These are phyloP conservation scores for Magallana ariakensis DNA, from an alignment of 1,140 invertebrate genomes.

Conservation along the genomic window DNA sequence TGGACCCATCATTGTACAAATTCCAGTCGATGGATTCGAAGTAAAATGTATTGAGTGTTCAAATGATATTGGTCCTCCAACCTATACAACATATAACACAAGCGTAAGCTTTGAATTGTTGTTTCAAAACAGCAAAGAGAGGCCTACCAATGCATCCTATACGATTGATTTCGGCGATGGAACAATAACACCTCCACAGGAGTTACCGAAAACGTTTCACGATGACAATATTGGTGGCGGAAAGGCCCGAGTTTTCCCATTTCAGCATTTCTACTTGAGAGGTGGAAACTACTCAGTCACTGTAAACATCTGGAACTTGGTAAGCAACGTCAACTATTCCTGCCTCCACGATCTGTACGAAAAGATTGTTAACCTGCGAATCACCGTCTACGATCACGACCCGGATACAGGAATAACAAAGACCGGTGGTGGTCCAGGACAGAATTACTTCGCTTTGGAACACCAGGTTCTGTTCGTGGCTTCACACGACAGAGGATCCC, in stretches of 20 bases:
- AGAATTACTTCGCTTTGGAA: conserved; percentile 59
- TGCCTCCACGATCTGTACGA: conserved; percentile 60
- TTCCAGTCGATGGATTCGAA: conserved; percentile 53
- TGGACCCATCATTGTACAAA: conserved; percentile 58
- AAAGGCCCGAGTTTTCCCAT: conserved; percentile 44
- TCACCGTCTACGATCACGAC: conserved; percentile 51
- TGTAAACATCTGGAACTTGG: conserved; percentile 61
- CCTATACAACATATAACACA: conserved; percentile 35
- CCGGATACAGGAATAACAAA: conserved; percentile 41
- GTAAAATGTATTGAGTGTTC: neutral
- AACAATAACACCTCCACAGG: neutral
- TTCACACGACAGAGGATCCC: conserved; percentile 52
- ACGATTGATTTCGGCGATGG: conserved; percentile 65
- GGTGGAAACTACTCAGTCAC: conserved; percentile 61
- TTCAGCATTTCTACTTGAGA: conserved; percentile 57
- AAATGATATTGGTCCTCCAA: conserved; percentile 53
- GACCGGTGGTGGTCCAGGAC: conserved; percentile 47
- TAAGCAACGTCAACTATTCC: conserved; percentile 50
- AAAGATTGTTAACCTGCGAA: conserved; percentile 46
- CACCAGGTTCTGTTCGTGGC: conserved; percentile 54
- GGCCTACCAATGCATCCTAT: conserved; percentile 64
- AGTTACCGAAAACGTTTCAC: conserved; percentile 25
- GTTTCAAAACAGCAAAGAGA: conserved; percentile 41
- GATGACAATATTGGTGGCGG: neutral
- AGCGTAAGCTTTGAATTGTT: conserved; percentile 53